Conservation (phyloP, 1,140 invertebrate species). For the Drosophila repletoides region DNA sequence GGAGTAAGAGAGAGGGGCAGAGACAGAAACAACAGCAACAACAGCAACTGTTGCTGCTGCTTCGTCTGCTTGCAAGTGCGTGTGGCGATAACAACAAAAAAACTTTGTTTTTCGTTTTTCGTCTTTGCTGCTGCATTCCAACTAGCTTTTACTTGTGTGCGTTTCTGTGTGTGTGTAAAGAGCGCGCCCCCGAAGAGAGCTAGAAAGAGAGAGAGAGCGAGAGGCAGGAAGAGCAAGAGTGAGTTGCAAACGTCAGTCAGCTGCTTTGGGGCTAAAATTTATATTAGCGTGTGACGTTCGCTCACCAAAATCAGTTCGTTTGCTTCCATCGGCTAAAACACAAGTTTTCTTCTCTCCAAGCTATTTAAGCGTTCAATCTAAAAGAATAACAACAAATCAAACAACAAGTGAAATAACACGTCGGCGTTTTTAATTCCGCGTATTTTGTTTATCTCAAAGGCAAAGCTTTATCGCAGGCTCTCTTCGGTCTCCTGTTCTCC, state of each 20-base stretch:
- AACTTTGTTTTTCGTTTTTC: constrained; percentile 15
- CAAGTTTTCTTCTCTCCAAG: constrained; percentile 43
- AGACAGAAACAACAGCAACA: too few relatives aligned
- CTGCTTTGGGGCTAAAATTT: constrained; percentile 47
- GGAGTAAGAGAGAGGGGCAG: too few relatives aligned
- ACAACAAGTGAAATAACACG: constrained; percentile 48
- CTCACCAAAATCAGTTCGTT: constrained; percentile 69
- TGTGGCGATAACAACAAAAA: constrained; percentile 27
- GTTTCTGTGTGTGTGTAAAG: constrained; percentile 25
- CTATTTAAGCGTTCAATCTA: constrained; percentile 17
- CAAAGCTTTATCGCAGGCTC: constrained; percentile 31
- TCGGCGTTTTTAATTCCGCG: constrained; percentile 45
- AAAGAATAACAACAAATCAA: constrained; percentile 22
- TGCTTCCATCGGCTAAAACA: constrained; percentile 63
- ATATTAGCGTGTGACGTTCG: constrained; percentile 66
- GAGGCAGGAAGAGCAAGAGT: too few relatives aligned
- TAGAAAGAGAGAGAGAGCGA: constrained; percentile 4
- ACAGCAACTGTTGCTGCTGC: too few relatives aligned
- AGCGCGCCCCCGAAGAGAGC: constrained; percentile 14
- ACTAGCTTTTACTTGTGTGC: constrained; percentile 12
- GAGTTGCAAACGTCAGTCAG: constrained; percentile 14
- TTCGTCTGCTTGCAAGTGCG: constrained; percentile 2
- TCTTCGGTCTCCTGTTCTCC: constrained; percentile 44
- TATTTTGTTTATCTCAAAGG: constrained; percentile 53
- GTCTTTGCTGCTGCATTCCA: constrained; percentile 25